phyloP scores from a whole-genome alignment of 2,113 vertebrate genomes.

The Pristiophorus japonicus region DNA sequence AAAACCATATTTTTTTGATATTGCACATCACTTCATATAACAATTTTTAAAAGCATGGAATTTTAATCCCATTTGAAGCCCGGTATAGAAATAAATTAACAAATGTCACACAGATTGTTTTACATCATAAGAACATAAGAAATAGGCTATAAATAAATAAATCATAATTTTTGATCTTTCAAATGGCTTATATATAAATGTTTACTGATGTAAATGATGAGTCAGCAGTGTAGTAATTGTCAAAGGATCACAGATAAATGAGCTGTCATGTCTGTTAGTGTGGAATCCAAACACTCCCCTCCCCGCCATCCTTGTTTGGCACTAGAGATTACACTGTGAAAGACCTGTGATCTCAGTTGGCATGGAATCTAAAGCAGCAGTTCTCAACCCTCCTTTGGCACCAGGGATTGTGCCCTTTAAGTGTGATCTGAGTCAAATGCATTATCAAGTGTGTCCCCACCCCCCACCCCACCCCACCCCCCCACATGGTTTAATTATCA shows the following conservation, averaged over 20 bases:
- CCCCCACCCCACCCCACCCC: too few relatives aligned
- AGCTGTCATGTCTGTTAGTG: not conserved
- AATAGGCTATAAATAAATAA: too few relatives aligned
- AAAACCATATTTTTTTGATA: not conserved
- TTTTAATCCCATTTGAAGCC: not conserved
- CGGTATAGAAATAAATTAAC: not conserved
- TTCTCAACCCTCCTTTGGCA: not conserved
- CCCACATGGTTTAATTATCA: not conserved
- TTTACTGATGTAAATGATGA: not conserved
- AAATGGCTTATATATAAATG: not conserved
- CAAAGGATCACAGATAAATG: constrained; percentile 8
- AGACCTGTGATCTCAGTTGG: not conserved
- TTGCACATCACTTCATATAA: not conserved
- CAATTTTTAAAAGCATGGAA: not conserved
- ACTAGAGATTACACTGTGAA: not conserved
- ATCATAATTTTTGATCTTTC: not conserved
- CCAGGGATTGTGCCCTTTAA: not conserved
- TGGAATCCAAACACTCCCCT: not conserved
- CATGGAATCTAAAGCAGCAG: not conserved
- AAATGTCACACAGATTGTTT: not conserved
- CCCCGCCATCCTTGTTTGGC: not conserved
- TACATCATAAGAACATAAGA: not conserved
- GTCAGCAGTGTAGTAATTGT: not conserved
- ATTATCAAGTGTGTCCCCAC: not conserved
- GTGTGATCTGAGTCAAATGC: not conserved